phyloP scores from a whole-genome alignment of 2,888 invertebrate species.

The Germaria angustata region DNA sequence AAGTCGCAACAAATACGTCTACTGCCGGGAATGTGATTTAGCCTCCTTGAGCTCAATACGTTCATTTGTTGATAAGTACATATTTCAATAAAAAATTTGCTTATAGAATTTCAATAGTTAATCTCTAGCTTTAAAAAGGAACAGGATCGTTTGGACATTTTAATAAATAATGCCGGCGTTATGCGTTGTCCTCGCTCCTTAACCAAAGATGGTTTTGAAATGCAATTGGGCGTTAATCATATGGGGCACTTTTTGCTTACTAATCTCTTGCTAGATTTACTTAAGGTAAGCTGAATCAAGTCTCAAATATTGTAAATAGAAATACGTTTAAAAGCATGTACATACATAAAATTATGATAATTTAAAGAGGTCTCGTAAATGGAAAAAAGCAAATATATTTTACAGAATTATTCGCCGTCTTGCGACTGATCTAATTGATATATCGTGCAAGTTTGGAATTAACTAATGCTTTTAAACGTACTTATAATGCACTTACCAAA shows the following conservation, averaged over 20 bases:
- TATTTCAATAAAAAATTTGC: slow-evolving; percentile 40
- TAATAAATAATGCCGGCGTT: slow-evolving; percentile 87
- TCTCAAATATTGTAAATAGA: neutral
- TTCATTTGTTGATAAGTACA: slow-evolving; percentile 83
- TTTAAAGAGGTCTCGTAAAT: too few relatives aligned
- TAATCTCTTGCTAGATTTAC: slow-evolving; percentile 82
- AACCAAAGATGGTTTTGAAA: slow-evolving; percentile 85
- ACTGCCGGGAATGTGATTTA: slow-evolving; percentile 82
- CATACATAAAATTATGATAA: too few relatives aligned
- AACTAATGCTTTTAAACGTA: too few relatives aligned
- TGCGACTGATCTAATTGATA: too few relatives aligned
- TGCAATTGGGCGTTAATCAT: slow-evolving; percentile 85
- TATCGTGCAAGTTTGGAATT: too few relatives aligned
- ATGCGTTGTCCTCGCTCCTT: slow-evolving; percentile 84
- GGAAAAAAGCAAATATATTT: too few relatives aligned
- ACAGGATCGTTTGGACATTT: slow-evolving; percentile 83
- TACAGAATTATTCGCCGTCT: too few relatives aligned
- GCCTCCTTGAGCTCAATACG: slow-evolving; percentile 82
- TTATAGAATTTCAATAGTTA: neutral
- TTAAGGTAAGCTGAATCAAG: slow-evolving; percentile 77
- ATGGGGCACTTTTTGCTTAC: slow-evolving; percentile 84
- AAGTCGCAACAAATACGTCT: slow-evolving; percentile 87
- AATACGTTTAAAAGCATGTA: too few relatives aligned
- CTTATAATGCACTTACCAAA: too few relatives aligned
- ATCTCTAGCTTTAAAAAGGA: slow-evolving; percentile 76